These are phyloP conservation scores for Gambusia yucatana DNA, from an alignment of 2,797 vertebrate species.

Conservation along the genomic window DNA sequence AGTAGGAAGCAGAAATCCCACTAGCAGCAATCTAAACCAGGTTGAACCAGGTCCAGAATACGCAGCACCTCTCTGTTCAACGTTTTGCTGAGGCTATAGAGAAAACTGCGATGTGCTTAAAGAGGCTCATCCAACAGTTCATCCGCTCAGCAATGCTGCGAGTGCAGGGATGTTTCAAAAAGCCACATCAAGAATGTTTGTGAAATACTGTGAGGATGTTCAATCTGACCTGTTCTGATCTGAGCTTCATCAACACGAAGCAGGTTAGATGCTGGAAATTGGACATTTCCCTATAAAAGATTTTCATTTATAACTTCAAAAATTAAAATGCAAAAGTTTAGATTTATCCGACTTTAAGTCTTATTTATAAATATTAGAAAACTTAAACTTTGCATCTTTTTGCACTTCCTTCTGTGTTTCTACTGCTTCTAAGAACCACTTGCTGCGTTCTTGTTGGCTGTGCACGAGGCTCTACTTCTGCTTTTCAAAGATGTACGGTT, in stretches of 20 bases:
- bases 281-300: conserved; percentile 8
- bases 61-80: conserved; percentile 29
- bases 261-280: conserved; percentile 30
- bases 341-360: conserved; percentile 1
- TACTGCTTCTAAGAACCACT: no score
- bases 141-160: conserved; percentile 49
- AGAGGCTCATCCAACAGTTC: conserved; percentile 56
- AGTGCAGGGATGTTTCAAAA: conserved; percentile 20
- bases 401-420: no score
- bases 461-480: no score
- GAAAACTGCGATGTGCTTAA: conserved; percentile 58
- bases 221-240: conserved; percentile 32
- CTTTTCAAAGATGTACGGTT: no score
- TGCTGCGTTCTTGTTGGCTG: no score
- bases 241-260: conserved; percentile 34
- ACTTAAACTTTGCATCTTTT: no score
- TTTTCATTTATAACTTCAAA: conserved; percentile 27
- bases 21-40: conserved; percentile 39
- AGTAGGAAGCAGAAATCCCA: conserved; percentile 38
- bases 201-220: conserved; percentile 13
- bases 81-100: conserved; percentile 55
- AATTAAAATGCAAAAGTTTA: conserved; percentile 14
- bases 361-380: background rate
- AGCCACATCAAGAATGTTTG: conserved; percentile 31
- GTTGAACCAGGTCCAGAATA: conserved; percentile 28